Conservation (phyloP, 2,797 vertebrate species). For the Cottoperca gobio region DNA sequence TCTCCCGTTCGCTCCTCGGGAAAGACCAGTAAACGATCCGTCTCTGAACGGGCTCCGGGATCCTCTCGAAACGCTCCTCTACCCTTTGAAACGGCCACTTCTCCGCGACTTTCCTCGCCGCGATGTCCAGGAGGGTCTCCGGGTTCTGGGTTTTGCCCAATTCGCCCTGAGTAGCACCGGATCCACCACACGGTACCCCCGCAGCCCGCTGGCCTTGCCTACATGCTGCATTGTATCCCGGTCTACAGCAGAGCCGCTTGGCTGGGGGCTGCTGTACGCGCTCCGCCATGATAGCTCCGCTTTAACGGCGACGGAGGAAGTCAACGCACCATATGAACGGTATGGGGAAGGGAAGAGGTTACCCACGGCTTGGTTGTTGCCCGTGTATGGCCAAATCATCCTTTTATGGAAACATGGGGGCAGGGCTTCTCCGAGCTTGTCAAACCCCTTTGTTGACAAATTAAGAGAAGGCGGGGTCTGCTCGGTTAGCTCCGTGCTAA, state of each 20-base stretch:
- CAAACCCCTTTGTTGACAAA: slow-evolving; percentile 84
- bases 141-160: slow-evolving; percentile 91
- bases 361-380: slow-evolving; percentile 70
- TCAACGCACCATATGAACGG: slow-evolving; percentile 92
- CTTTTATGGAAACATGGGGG: slow-evolving; percentile 81
- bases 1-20: slow-evolving; percentile 94
- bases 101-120: slow-evolving; percentile 94
- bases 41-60: slow-evolving; percentile 95
- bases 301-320: slow-evolving; percentile 92
- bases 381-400: slow-evolving; percentile 74
- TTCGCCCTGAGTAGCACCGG: slow-evolving; percentile 81
- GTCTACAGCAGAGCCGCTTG: slow-evolving; percentile 96
- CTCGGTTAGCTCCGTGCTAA: slow-evolving; percentile 51
- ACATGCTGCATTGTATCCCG: slow-evolving; percentile 88
- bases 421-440: slow-evolving; percentile 66
- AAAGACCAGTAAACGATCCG: slow-evolving; percentile 98
- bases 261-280: slow-evolving; percentile 93
- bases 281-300: slow-evolving; percentile 98
- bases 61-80: slow-evolving; percentile 96
- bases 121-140: slow-evolving; percentile 94
- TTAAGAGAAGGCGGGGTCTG: slow-evolving; percentile 74
- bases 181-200: slow-evolving; percentile 80
- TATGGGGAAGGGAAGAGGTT: slow-evolving; percentile 77
- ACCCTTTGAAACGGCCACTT: slow-evolving; percentile 98
- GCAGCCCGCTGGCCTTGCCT: slow-evolving; percentile 89